These are phyloP conservation scores for Psammodynastes pulverulentus DNA, from an alignment of 2,113 vertebrate species.

Conservation along the genomic window DNA sequence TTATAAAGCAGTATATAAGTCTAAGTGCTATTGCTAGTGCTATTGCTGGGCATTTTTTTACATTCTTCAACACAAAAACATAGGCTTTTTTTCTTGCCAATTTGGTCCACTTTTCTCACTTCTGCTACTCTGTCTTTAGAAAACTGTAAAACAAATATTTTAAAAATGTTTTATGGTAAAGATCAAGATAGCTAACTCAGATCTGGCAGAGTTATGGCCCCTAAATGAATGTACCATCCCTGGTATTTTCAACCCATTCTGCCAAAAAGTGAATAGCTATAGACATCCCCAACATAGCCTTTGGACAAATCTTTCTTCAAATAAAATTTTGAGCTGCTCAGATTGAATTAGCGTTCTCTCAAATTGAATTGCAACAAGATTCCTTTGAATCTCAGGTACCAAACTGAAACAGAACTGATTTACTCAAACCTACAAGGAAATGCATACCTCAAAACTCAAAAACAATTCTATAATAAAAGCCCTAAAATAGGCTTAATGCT, in stretches of 20 bases:
- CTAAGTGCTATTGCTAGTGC: no score
- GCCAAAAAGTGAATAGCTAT: not conserved
- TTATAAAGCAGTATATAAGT: no score
- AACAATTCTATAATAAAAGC: not conserved
- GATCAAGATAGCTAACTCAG: not conserved
- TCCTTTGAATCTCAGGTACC: not conserved
- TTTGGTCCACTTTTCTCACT: not conserved
- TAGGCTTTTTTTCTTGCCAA: not conserved
- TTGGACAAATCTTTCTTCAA: not conserved
- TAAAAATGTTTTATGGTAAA: not conserved
- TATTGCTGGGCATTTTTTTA: not conserved
- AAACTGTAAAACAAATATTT: not conserved
- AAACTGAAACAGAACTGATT: not conserved
- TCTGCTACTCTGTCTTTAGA: not conserved
- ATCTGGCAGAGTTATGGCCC: not conserved
- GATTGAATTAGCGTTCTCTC: not conserved
- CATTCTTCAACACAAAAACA: not conserved
- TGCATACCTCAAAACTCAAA: not conserved
- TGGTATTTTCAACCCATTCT: not conserved
- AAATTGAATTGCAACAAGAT: not conserved
- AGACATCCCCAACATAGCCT: not conserved
- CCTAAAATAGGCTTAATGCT: not conserved
- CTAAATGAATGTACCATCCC: not conserved
- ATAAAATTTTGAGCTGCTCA: not conserved
- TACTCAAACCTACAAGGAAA: not conserved